phyloP scores from a whole-genome alignment of 2,797 vertebrate genomes.

The Lagocephalus sceleratus region DNA sequence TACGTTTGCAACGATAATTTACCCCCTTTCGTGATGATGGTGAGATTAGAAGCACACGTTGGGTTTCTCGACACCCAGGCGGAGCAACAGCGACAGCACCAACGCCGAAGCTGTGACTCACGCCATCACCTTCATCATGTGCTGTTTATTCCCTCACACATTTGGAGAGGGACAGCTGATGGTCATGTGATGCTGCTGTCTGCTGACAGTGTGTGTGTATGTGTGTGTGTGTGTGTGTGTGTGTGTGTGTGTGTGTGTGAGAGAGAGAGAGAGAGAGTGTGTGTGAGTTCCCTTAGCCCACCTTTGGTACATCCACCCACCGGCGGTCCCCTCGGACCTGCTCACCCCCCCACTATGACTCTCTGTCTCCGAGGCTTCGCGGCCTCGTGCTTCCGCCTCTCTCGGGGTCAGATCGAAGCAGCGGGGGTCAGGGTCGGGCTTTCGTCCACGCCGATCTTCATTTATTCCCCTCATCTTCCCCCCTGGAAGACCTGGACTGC shows the following conservation, averaged over 20 bases:
- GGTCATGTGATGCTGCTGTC: constrained; percentile 43
- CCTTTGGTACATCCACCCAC: constrained; percentile 29
- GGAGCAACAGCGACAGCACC: constrained; percentile 13
- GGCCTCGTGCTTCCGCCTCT: too few species aligned
- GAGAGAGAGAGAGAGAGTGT: constrained; percentile 34
- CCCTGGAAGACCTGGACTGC: background rate
- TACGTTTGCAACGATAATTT: too few species aligned
- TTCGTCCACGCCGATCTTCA: constrained; percentile 14
- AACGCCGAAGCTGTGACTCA: constrained; percentile 46
- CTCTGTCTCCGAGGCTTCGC: too few species aligned
- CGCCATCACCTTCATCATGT: constrained; percentile 37
- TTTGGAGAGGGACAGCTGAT: constrained; percentile 41
- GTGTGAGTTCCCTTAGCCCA: constrained; percentile 37
- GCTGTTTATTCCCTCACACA: constrained; percentile 33
- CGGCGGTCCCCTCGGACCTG: constrained; percentile 24
- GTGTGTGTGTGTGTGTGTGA: constrained; percentile 26
- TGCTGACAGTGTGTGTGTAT: constrained; percentile 6
- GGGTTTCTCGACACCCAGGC: background rate
- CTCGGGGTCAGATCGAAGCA: too few species aligned
- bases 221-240: constrained; percentile 14
- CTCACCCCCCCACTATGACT: constrained; percentile 47
- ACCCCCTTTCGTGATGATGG: too few species aligned
- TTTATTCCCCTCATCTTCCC: constrained; percentile 8
- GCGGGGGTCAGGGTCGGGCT: too few species aligned
- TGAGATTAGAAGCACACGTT: too few species aligned